Percentiles rank a stretch among this genome's conserved stretches.
Conservation (phyloP, 2,888 invertebrate genomes). For the Byasa hedistus region DNA sequence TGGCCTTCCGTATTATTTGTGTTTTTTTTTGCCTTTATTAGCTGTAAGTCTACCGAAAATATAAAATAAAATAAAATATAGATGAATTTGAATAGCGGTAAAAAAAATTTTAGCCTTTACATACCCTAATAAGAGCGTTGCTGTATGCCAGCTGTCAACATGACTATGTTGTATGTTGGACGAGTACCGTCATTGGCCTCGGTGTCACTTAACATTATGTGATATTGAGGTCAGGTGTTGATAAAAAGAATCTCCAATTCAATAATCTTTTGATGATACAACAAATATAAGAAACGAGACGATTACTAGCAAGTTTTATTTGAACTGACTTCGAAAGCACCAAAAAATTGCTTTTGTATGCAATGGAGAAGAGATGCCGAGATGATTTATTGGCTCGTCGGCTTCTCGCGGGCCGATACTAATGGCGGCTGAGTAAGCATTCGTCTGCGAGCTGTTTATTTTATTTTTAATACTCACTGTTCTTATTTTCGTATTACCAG, state of each 20-base stretch:
- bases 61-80: too few relatives aligned
- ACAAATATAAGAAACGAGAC: constrained; percentile 26
- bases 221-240: too few relatives aligned
- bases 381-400: constrained; percentile 74
- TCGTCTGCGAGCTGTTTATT: constrained; percentile 47
- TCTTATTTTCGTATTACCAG: background rate
- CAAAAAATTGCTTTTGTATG: constrained; percentile 67
- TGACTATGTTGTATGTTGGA: too few relatives aligned
- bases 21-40: too few relatives aligned
- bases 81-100: too few relatives aligned
- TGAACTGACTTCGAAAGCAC: constrained; percentile 48
- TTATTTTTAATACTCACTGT: constrained; percentile 37
- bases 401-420: constrained; percentile 46
- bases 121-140: too few relatives aligned
- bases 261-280: background rate
- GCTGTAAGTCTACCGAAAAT: too few relatives aligned
- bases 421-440: constrained; percentile 53
- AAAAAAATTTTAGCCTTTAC: too few relatives aligned
- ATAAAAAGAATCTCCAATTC: background rate
- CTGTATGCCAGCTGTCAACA: too few relatives aligned
- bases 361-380: constrained; percentile 68
- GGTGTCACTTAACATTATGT: too few relatives aligned
- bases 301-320: constrained; percentile 47
- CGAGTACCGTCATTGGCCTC: too few relatives aligned
- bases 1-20: too few relatives aligned